Evolutionary conservation across 2,797 vertebrate species (phyloP).

Genomic region (Acestrorhynchus altus): DNA sequence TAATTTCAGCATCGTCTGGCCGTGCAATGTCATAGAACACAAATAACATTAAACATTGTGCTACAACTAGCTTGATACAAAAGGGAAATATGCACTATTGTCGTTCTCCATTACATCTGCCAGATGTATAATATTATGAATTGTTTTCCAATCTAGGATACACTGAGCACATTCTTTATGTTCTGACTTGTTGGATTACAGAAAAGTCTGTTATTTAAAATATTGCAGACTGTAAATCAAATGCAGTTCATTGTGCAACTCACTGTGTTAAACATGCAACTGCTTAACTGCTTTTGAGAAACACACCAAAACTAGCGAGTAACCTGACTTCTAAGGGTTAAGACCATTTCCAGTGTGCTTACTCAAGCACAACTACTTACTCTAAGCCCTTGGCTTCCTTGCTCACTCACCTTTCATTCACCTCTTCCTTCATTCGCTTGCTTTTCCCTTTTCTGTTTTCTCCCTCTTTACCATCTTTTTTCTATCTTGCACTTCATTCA

Average conservation of each 20-base stretch:
- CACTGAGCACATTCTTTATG: no score
- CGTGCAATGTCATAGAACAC: no score
- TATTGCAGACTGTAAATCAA: not conserved
- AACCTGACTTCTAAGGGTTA: not conserved
- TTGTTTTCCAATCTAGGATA: no score
- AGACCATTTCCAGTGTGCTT: not conserved
- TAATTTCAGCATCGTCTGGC: no score
- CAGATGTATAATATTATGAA: no score
- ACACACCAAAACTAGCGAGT: not conserved
- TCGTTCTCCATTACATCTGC: no score
- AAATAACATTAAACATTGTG: no score
- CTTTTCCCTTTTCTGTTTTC: conserved; percentile 1
- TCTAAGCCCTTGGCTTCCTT: not conserved
- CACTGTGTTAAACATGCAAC: not conserved
- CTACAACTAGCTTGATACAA: no score
- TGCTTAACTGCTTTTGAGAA: not conserved
- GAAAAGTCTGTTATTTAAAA: not conserved
- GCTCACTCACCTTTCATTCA: conserved; percentile 20
- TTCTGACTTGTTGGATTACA: no score
- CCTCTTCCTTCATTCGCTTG: not conserved
- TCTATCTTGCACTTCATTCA: not conserved
- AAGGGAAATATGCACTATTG: no score
- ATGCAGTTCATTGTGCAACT: not conserved
- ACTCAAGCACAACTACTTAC: not conserved
- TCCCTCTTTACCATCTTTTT: not conserved